Evolutionary conservation across 2,888 invertebrate genomes (phyloP).

Genomic region (Drosophila differens): DNA sequence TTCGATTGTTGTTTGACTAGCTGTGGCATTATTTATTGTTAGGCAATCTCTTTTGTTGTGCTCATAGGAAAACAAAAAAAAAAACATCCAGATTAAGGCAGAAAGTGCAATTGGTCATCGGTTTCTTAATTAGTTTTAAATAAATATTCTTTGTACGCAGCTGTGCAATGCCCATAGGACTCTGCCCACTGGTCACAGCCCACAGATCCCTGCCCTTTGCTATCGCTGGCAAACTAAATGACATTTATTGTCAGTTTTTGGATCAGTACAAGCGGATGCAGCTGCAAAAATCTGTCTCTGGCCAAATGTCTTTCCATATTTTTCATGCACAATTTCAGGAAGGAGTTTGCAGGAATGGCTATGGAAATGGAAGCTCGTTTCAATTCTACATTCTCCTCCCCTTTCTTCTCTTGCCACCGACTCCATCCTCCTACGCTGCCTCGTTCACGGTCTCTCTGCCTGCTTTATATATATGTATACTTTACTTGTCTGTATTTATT

Average conservation of each 20-base stretch:
- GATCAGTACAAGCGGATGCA: constrained; percentile 49
- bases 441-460: constrained; percentile 1
- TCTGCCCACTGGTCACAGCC: not conserved
- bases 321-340: constrained; percentile 57
- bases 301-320: constrained; percentile 55
- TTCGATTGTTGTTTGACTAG: not conserved
- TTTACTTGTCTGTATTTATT: constrained; percentile 66
- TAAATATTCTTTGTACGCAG: constrained; percentile 45
- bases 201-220: constrained; percentile 2
- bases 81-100: constrained; percentile 9
- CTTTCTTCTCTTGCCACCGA: not conserved
- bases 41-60: not conserved
- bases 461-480: constrained; percentile 24
- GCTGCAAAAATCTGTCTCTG: constrained; percentile 58
- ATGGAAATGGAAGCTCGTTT: constrained; percentile 33
- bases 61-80: not conserved
- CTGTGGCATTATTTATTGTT: constrained; percentile 5
- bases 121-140: constrained; percentile 50
- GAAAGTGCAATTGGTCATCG: constrained; percentile 35
- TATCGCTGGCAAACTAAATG: constrained; percentile 61
- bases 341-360: constrained; percentile 7
- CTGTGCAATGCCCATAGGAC: constrained; percentile 15
- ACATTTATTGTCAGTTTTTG: constrained; percentile 69
- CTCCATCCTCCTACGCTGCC: not conserved
- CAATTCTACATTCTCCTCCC: constrained; percentile 16